These are phyloP conservation scores for Colius striatus DNA, from an alignment of 2,113 vertebrate species.

Conservation along the genomic window DNA sequence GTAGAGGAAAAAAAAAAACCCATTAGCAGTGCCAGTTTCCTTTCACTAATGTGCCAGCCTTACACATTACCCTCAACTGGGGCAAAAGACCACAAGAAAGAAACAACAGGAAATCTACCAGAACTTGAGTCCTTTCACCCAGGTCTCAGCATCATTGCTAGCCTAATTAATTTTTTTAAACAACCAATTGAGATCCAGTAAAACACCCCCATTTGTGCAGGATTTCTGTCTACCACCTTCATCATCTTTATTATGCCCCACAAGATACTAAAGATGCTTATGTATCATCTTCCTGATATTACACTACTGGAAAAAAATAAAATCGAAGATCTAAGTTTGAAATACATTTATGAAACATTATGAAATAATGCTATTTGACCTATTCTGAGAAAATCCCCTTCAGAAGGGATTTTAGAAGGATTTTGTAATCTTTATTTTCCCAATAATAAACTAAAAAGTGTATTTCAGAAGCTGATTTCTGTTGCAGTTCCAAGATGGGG, in stretches of 20 bases:
- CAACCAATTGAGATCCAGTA: background rate
- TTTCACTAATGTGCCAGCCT: background rate
- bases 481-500: background rate
- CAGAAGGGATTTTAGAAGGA: background rate
- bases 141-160: background rate
- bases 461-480: background rate
- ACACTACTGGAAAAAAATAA: background rate
- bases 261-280: background rate
- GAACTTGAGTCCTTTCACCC: background rate
- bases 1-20: background rate
- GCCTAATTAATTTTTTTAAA: background rate
- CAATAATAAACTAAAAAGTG: background rate
- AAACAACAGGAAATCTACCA: background rate
- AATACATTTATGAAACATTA: background rate
- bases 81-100: background rate
- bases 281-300: background rate
- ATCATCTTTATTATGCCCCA: background rate
- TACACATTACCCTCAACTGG: background rate
- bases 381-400: background rate
- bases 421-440: conserved; percentile 17
- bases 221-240: background rate
- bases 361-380: background rate
- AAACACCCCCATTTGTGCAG: background rate
- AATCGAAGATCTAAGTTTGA: background rate
- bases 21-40: background rate